Base-by-base conservation (phyloP, 2,797 vertebrate genomes). In the Leptatherina wallacei region DNA sequence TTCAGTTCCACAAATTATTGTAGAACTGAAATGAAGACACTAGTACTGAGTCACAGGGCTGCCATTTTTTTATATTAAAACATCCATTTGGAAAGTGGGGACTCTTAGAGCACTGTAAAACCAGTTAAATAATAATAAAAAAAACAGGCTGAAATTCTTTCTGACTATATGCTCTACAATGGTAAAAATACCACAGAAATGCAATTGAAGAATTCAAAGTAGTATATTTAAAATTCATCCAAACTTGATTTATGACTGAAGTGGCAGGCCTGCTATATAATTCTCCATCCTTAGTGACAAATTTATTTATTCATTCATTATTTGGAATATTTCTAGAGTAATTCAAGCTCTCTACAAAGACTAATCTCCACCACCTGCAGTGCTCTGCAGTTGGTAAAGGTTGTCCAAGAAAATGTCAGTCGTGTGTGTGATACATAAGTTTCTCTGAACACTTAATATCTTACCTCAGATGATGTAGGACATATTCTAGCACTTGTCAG, bases 381-480 rank as follows among this genome's bases (percentile, higher is more conserved):
- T 18, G 16, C 52, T 29, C 55, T 52, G 51, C 22, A 49, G 64
- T 30, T 60, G 27, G 2, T 55, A 27, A n/a, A 74, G 40, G 56
- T 65, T 73, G 29, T 56, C 22, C 13, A 61, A 71, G 30, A 40
- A 70, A 74, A 69, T 18, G 36, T 62, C 20, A 69, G 61, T 47
- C 44, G 30, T 51, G 30, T 18, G 12, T 29, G 22, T 22, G 52
- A 79, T 64, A 58, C 60, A 73, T 75, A 75, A 64, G 20, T 44
- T 77, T 51, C 13, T 55, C 38, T 16, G 59, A 65, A 79, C 66
- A 54, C 66, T 36, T 6, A 69, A 76, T 55, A 20, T 42, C 4
- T 35, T 9, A 57, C 76, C 73, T 51, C 6, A 67, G 69, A 75
- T 49, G 0, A 49, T 22, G 36, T 8, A 2, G 58, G 29, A 76